Conservation (phyloP, 2,113 vertebrate species). For the Gadus chalcogrammus region DNA sequence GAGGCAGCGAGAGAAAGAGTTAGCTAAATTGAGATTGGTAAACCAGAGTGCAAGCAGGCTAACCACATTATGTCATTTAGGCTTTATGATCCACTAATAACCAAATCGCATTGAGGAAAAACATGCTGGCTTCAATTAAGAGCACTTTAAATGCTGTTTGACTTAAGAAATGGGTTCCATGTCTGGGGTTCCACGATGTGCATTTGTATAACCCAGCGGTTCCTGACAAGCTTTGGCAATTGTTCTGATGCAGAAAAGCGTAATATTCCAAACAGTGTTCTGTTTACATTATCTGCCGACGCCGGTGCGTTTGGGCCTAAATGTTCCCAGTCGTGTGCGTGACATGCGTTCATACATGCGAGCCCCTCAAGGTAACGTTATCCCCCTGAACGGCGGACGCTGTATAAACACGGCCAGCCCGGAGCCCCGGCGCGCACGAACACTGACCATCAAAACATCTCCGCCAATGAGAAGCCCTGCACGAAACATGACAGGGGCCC, state of each 20-base stretch:
- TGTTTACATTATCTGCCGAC: slow-evolving; percentile 1
- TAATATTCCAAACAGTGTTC: slow-evolving; percentile 12
- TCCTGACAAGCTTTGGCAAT: slow-evolving; percentile 15
- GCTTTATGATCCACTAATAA: slow-evolving; percentile 69
- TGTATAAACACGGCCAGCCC: slow-evolving; percentile 21
- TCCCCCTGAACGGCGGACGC: slow-evolving; percentile 7
- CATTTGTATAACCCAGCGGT: slow-evolving; percentile 7
- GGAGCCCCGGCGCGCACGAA: neutral
- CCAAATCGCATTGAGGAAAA: slow-evolving; percentile 61
- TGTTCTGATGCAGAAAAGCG: slow-evolving; percentile 11
- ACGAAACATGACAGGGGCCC: neutral
- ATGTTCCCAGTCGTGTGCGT: slow-evolving; percentile 18
- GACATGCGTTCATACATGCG: slow-evolving; percentile 3
- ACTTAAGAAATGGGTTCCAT: slow-evolving; percentile 38
- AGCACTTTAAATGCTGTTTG: slow-evolving; percentile 34
- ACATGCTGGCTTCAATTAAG: slow-evolving; percentile 62
- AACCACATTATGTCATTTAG: slow-evolving; percentile 71
- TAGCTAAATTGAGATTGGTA: slow-evolving; percentile 25
- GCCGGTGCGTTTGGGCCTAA: slow-evolving; percentile 1
- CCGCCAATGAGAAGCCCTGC: neutral
- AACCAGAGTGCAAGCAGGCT: slow-evolving; percentile 57
- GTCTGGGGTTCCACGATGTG: slow-evolving; percentile 16
- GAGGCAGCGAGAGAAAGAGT: too few relatives aligned
- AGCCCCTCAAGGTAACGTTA: slow-evolving; percentile 7
- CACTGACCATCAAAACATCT: neutral